Evolutionary conservation across 2,113 vertebrate genomes (phyloP).

Genomic region (Cygnus buccinator): DNA sequence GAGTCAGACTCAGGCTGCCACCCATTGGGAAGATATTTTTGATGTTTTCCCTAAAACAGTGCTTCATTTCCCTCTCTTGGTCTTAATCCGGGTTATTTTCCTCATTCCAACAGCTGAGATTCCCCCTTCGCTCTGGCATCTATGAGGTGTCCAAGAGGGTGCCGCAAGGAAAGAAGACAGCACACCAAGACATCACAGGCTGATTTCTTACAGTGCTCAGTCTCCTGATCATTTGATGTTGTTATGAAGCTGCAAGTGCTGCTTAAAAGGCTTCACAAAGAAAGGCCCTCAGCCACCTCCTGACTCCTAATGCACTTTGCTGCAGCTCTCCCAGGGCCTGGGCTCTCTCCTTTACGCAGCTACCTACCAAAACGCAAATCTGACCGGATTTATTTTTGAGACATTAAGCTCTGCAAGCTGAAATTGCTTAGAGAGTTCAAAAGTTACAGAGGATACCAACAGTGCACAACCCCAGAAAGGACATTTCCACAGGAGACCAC

Average conservation of each 20-base stretch:
- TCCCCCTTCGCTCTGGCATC: neutral
- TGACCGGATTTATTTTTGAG: neutral
- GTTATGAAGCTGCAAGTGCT: neutral
- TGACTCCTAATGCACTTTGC: neutral
- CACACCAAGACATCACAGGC: neutral
- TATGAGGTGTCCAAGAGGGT: neutral
- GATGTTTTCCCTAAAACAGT: neutral
- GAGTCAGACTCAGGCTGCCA: neutral
- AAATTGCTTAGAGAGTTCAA: neutral
- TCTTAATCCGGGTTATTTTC: fast-evolving
- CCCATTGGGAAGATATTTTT: neutral
- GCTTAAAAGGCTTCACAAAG: neutral
- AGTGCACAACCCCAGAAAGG: neutral
- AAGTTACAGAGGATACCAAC: neutral
- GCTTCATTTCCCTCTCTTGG: neutral
- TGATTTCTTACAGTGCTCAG: neutral
- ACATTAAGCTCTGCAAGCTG: neutral
- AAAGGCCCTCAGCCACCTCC: neutral
- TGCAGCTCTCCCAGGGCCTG: neutral
- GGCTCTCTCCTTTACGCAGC: neutral
- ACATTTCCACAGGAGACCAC: neutral
- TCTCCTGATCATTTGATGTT: neutral
- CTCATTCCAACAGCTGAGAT: neutral
- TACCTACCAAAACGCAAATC: neutral
- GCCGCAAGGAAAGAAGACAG: neutral